Conservation (phyloP, 2,113 vertebrate species). For the Equus przewalskii region DNA sequence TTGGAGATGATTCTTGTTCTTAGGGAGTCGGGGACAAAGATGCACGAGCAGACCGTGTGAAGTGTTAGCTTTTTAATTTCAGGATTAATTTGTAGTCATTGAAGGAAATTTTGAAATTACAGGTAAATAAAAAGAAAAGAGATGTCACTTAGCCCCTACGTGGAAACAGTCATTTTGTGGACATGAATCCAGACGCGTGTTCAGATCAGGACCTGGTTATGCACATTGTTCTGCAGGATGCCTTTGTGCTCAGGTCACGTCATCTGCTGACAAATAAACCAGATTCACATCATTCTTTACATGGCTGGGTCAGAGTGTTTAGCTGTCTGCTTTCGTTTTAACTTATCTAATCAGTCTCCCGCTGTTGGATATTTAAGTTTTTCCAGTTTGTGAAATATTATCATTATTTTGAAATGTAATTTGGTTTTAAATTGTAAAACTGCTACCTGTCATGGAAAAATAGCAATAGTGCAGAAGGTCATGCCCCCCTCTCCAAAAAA, state of each 20-base stretch:
- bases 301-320: neutral
- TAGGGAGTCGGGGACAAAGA: accelerated
- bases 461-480: neutral
- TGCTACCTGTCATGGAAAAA: neutral
- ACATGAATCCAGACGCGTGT: accelerated
- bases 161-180: accelerated
- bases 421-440: constrained; percentile 64
- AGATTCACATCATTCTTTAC: accelerated
- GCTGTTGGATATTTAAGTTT: neutral
- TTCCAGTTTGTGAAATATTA: neutral
- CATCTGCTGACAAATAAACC: neutral
- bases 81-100: neutral
- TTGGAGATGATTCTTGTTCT: neutral
- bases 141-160: neutral
- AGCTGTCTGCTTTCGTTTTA: neutral
- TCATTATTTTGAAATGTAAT: constrained; percentile 64
- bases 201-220: accelerated
- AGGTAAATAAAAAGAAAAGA: neutral
- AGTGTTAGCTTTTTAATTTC: neutral
- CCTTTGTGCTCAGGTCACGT: accelerated
- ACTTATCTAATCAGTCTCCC: neutral
- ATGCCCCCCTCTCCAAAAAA: too few species aligned
- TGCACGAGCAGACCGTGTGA: accelerated
- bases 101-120: neutral
- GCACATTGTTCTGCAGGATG: accelerated